phyloP scores from a whole-genome alignment of 1,140 invertebrate genomes.

The Drosophila novamexicana region DNA sequence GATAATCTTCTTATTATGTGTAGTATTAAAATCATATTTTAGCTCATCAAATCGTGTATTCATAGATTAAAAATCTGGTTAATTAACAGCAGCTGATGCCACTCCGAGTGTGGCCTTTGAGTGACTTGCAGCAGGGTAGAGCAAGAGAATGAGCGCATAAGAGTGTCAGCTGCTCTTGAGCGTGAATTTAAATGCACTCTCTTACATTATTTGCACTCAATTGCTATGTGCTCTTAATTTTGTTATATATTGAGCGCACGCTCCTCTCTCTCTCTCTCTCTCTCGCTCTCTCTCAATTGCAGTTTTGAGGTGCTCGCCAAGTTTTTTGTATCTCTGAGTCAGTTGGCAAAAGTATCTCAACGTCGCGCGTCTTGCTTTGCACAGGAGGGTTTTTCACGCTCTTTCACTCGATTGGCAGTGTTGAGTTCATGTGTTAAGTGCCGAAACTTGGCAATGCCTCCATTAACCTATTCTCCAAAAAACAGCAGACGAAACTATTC shows the following conservation, averaged over 20 bases:
- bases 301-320: background rate
- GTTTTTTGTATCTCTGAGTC: slow-evolving; percentile 16
- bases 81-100: slow-evolving; percentile 40
- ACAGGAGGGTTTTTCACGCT: background rate
- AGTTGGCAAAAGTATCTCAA: slow-evolving; percentile 30
- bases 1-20: too few species aligned
- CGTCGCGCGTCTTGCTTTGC: background rate
- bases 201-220: slow-evolving; percentile 32
- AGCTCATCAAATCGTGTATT: background rate
- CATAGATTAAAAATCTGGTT: slow-evolving; percentile 5
- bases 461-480: background rate
- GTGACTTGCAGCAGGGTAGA: background rate
- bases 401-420: background rate
- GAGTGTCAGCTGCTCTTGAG: slow-evolving; percentile 30
- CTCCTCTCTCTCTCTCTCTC: background rate
- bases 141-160: background rate
- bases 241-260: background rate
- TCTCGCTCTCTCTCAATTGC: background rate
- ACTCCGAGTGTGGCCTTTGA: background rate
- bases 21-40: background rate
- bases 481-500: background rate
- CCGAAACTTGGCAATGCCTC: slow-evolving; percentile 3
- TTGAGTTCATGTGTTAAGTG: background rate
- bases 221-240: slow-evolving; percentile 8
- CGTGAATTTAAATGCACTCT: background rate